Conservation (phyloP, 2,888 invertebrate genomes). For the Thalpophila matura region DNA sequence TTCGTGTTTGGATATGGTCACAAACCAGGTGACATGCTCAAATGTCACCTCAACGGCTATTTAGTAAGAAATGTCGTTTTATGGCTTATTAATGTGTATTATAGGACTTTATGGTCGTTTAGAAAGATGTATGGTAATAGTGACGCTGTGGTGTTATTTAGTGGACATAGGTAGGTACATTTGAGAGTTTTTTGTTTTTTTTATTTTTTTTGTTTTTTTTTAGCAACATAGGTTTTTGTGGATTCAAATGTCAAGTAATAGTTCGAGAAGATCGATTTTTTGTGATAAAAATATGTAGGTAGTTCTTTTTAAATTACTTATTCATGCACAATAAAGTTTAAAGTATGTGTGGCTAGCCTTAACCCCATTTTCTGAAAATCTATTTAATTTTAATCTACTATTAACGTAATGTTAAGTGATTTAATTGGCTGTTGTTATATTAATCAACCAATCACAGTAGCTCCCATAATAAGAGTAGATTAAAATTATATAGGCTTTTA, state of each 20-base stretch:
- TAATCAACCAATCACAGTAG: too few species aligned
- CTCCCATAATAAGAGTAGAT: too few species aligned
- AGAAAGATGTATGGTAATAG: slow-evolving; percentile 69
- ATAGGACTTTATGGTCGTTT: slow-evolving; percentile 71
- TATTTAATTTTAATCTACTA: too few species aligned
- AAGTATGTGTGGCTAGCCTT: too few species aligned
- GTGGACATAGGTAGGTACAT: slow-evolving; percentile 17
- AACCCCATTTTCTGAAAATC: too few species aligned
- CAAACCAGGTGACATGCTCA: slow-evolving; percentile 49
- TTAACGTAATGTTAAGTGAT: too few species aligned
- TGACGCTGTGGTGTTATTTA: slow-evolving; percentile 48
- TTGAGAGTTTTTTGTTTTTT: slow-evolving; percentile 29
- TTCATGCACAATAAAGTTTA: too few species aligned
- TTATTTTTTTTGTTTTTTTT: slow-evolving; percentile 36
- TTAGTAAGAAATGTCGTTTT: slow-evolving; percentile 76
- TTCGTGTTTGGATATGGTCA: background rate
- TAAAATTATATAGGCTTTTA: too few species aligned
- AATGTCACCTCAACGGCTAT: slow-evolving; percentile 66
- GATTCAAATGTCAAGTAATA: background rate
- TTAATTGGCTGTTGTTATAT: too few species aligned
- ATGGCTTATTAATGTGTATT: slow-evolving; percentile 78
- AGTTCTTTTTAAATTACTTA: too few species aligned
- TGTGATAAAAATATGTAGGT: too few species aligned
- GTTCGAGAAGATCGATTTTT: too few species aligned
- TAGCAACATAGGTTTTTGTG: slow-evolving; percentile 23